Percentiles rank a stretch among this genome's conserved stretches.
phyloP scores from a whole-genome alignment of 2,113 vertebrate genomes.

The Caloenas nicobarica region DNA sequence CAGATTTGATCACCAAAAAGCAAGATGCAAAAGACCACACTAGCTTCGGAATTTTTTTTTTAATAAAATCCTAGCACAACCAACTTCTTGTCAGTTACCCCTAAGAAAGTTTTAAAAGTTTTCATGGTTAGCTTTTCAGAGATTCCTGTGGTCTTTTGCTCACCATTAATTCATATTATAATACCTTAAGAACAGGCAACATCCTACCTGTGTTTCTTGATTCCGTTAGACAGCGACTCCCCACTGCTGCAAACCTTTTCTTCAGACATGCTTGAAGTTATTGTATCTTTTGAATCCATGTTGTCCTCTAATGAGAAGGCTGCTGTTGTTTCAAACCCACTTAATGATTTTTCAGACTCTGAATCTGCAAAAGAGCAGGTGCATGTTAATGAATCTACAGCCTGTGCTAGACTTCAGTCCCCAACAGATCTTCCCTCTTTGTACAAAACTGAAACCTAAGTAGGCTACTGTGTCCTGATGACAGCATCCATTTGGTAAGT shows the following conservation, averaged over 20 bases:
- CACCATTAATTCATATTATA: background rate
- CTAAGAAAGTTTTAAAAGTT: background rate
- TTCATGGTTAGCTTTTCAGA: background rate
- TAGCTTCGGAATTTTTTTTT: background rate
- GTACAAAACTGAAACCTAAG: constrained; percentile 82
- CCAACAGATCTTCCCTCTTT: constrained; percentile 64
- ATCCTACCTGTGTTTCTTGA: constrained; percentile 90
- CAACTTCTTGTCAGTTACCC: background rate
- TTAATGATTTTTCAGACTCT: constrained; percentile 88
- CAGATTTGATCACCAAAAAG: background rate
- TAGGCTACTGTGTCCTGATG: constrained; percentile 80
- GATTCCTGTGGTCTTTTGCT: background rate
- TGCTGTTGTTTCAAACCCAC: constrained; percentile 86
- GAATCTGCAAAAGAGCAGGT: constrained; percentile 83
- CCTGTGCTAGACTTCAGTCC: constrained; percentile 46
- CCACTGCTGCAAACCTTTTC: constrained; percentile 81
- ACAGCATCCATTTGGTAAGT: constrained; percentile 73
- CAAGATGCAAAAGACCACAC: background rate
- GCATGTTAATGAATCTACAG: constrained; percentile 61
- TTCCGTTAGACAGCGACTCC: constrained; percentile 84
- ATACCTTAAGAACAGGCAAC: background rate
- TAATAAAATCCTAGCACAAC: background rate
- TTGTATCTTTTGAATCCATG: constrained; percentile 73
- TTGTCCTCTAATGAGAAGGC: constrained; percentile 80
- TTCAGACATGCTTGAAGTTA: constrained; percentile 78